Evolutionary conservation across 2,797 vertebrate species (phyloP).

Genomic region (Sebastolobus altivelis): DNA sequence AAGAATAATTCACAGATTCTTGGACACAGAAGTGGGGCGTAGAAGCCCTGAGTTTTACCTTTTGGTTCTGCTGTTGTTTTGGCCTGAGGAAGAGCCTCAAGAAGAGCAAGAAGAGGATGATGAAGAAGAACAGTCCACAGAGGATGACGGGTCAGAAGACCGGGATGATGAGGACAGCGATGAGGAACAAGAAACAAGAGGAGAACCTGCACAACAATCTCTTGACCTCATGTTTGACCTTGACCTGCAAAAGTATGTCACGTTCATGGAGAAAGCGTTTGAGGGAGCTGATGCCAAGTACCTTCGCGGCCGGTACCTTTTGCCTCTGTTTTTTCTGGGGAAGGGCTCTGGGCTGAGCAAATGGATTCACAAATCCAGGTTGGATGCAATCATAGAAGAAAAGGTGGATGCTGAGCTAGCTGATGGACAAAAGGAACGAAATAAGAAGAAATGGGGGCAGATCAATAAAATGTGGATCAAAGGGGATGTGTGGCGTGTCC

Average conservation of each 20-base stretch:
- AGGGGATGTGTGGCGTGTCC: conserved; percentile 28
- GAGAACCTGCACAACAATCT: not conserved
- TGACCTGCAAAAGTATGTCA: not conserved
- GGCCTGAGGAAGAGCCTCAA: conserved; percentile 34
- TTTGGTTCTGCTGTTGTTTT: conserved; percentile 61
- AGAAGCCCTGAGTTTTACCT: conserved; percentile 56
- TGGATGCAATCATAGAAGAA: conserved; percentile 47
- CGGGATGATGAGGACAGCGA: not conserved
- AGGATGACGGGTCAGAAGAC: not conserved
- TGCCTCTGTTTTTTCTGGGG: conserved; percentile 66
- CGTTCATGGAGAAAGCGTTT: conserved; percentile 19
- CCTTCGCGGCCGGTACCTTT: conserved; percentile 41
- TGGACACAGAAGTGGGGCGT: fast-evolving
- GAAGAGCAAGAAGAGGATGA: not conserved
- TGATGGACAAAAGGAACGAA: fast-evolving
- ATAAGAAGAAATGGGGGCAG: fast-evolving
- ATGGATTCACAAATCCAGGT: conserved; percentile 59
- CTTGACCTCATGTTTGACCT: too few species aligned
- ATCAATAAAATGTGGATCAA: conserved; percentile 13
- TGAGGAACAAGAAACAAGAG: not conserved
- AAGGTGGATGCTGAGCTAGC: not conserved
- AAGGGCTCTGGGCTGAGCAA: conserved; percentile 49
- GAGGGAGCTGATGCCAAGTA: conserved; percentile 3
- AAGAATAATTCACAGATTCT: conserved; percentile 7
- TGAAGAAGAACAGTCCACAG: not conserved